Conservation (phyloP, 2,888 invertebrate genomes). For the Thera britannica region DNA sequence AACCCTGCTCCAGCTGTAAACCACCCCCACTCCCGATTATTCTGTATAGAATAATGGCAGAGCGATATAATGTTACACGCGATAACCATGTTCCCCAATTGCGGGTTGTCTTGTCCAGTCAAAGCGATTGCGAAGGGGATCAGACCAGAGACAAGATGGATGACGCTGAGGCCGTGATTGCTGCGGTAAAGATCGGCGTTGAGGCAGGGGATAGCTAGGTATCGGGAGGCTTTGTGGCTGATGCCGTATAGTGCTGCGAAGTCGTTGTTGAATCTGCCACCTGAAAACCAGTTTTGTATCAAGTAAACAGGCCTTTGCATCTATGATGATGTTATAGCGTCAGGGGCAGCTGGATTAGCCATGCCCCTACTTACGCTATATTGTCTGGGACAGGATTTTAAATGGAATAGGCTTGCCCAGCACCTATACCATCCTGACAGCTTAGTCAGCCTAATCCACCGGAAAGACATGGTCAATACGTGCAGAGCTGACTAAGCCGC, state of each 20-base stretch:
- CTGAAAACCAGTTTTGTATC: conserved; percentile 47
- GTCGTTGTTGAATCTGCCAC: conserved; percentile 60
- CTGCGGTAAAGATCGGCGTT: conserved; percentile 66
- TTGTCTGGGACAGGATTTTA: too few species aligned
- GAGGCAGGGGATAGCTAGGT: conserved; percentile 68
- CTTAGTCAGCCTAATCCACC: too few species aligned
- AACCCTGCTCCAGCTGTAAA: conserved; percentile 65
- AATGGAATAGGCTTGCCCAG: too few species aligned
- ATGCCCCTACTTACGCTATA: too few species aligned
- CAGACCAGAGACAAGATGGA: conserved; percentile 67
- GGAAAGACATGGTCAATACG: too few species aligned
- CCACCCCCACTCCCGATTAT: conserved; percentile 65
- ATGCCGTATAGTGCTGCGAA: conserved; percentile 57
- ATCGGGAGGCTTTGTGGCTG: conserved; percentile 61
- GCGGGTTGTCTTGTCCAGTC: conserved; percentile 57
- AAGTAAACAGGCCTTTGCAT: too few species aligned
- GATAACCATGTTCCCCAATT: conserved; percentile 61
- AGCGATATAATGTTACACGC: conserved; percentile 67
- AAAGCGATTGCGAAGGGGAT: conserved; percentile 66
- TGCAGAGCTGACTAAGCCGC: too few species aligned
- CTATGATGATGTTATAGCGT: too few species aligned
- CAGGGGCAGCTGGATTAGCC: too few species aligned
- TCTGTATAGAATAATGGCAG: conserved; percentile 55
- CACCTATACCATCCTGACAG: too few species aligned
- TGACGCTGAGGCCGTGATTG: conserved; percentile 50